These are phyloP conservation scores for Cancer borealis DNA, from an alignment of 2,888 invertebrate species.

Conservation along the genomic window DNA sequence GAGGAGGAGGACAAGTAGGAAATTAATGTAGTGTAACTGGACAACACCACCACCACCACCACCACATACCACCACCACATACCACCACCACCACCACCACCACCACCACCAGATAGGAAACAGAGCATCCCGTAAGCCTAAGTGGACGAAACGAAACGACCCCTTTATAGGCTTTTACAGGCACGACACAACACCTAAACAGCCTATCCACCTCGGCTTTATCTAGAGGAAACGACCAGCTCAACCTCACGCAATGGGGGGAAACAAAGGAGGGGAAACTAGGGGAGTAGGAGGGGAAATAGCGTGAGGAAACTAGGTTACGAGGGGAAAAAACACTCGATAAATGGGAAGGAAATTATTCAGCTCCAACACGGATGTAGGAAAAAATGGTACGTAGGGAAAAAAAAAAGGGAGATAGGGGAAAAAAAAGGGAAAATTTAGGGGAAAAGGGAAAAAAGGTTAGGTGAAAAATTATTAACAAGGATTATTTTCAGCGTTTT, in stretches of 20 bases:
- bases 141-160: neutral
- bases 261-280: too few relatives aligned
- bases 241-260: neutral
- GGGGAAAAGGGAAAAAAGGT: neutral
- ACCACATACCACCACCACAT: neutral
- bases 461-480: neutral
- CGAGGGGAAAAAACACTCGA: neutral
- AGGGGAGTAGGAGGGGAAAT: neutral
- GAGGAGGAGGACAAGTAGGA: neutral
- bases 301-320: neutral
- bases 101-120: conserved; percentile 24
- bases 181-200: neutral
- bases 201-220: neutral
- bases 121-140: neutral
- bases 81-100: neutral
- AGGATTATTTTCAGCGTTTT: too few relatives aligned
- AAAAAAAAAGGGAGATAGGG: neutral
- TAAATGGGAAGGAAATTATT: neutral
- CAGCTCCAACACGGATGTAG: neutral
- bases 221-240: neutral
- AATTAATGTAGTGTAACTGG: neutral
- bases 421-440: neutral
- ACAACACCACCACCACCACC: neutral
- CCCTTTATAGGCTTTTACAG: conserved; percentile 8
- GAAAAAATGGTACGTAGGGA: too few relatives aligned